Conservation (phyloP, 2,888 invertebrate genomes). For the Erebia ligea region DNA sequence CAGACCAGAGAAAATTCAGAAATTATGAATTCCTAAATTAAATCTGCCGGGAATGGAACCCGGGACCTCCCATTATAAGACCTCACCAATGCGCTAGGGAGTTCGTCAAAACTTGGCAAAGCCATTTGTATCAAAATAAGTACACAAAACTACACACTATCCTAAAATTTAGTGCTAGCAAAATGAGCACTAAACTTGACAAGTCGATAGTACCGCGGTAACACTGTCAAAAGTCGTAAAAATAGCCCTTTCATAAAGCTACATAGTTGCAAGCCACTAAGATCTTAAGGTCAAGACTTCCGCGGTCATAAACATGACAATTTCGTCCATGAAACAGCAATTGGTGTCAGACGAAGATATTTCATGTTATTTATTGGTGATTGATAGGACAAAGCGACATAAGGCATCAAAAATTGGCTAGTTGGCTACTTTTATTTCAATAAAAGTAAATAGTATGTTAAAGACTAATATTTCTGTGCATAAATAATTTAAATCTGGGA, state of each 20-base stretch:
- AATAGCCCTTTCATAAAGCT: not conserved
- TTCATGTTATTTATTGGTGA: not conserved
- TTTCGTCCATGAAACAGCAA: conserved; percentile 35
- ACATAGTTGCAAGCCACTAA: conserved; percentile 11
- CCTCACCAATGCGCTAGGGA: no score
- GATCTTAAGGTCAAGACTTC: conserved; percentile 31
- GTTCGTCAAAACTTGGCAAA: no score
- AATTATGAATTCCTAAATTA: no score
- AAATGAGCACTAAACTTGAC: not conserved
- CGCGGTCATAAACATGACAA: conserved; percentile 38
- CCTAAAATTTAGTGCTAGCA: no score
- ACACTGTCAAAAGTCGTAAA: conserved; percentile 14
- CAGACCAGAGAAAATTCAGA: no score
- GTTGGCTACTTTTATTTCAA: not conserved
- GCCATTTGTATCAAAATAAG: not conserved
- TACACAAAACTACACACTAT: no score
- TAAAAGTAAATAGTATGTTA: no score
- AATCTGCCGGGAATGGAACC: no score
- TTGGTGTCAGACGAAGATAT: conserved; percentile 26
- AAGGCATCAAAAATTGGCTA: not conserved
- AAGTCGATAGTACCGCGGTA: not conserved
- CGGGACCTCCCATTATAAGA: no score
- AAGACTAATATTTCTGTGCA: no score
- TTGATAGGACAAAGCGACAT: not conserved
- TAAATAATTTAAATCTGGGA: no score